phyloP scores from a whole-genome alignment of 35 echinoderm and acorn worm species.

The Hemicentrotus pulcherrimus region DNA sequence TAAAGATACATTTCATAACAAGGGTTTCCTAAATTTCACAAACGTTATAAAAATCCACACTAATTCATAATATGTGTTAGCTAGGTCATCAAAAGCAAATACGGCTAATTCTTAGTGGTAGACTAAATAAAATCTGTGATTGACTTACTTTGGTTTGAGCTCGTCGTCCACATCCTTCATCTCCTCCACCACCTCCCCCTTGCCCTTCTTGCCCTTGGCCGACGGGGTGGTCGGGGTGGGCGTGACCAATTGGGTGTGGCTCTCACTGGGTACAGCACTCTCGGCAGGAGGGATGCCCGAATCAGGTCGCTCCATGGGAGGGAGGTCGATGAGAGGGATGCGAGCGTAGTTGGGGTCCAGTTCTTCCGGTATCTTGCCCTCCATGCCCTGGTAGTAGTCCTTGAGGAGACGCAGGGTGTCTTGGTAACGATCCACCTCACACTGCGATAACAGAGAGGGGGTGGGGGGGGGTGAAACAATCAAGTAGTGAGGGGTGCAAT shows the following conservation, averaged over 20 bases:
- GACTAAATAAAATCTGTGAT: too few species aligned
- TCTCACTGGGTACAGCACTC: conserved; percentile 73
- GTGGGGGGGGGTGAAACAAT: too few species aligned
- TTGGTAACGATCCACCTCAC: conserved; percentile 95
- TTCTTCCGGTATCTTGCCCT: conserved; percentile 95
- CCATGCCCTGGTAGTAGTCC: conserved; percentile 96
- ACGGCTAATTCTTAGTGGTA: too few species aligned
- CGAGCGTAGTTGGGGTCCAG: conserved; percentile 69
- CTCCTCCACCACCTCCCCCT: conserved; percentile 57
- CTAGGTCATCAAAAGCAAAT: too few species aligned
- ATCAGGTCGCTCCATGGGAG: conserved; percentile 62
- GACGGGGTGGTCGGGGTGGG: conserved; percentile 78
- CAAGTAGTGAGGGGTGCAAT: not conserved
- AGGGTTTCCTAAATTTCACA: too few species aligned
- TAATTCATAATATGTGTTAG: too few species aligned
- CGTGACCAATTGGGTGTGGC: conserved; percentile 70
- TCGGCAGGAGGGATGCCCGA: conserved; percentile 58
- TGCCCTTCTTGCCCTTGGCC: conserved; percentile 98
- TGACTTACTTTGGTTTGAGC: conserved; percentile 78
- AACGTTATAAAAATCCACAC: too few species aligned
- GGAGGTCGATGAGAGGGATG: conserved; percentile 93
- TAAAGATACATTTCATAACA: too few species aligned
- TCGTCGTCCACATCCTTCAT: conserved; percentile 62
- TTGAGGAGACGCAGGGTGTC: conserved; percentile 90
- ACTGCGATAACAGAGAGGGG: conserved; percentile 46